A percentile compares a stretch with the other conserved stretches of the same genome.
Evolutionary conservation across 2,113 vertebrate species (phyloP).

Genomic region (Aspidoscelis tigris): DNA sequence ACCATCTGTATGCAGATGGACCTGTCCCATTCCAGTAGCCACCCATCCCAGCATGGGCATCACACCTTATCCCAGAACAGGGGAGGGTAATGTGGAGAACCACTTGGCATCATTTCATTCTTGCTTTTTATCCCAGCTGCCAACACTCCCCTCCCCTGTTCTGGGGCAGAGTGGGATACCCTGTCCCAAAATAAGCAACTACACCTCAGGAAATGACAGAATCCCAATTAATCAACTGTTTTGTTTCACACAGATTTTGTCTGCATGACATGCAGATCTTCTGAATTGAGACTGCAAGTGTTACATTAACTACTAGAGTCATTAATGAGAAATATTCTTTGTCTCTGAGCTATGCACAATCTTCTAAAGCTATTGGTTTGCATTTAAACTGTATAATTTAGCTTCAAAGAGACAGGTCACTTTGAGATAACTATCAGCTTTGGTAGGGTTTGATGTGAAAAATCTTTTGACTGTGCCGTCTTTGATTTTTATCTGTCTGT

Average conservation of each 20-base stretch:
- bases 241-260: background rate
- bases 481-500: constrained; percentile 32
- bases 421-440: constrained; percentile 27
- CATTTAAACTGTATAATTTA: constrained; percentile 24
- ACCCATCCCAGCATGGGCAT: too few relatives aligned
- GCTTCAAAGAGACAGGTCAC: constrained; percentile 22
- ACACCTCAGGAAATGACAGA: too few relatives aligned
- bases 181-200: too few relatives aligned
- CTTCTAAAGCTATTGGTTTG: background rate
- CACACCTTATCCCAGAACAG: too few relatives aligned
- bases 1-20: too few relatives aligned
- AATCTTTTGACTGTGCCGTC: background rate
- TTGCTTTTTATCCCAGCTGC: too few relatives aligned
- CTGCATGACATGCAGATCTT: background rate
- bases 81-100: too few relatives aligned
- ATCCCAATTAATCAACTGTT: too few relatives aligned
- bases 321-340: constrained; percentile 3
- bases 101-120: too few relatives aligned
- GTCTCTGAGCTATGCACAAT: background rate
- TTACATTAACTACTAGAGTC: background rate
- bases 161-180: too few relatives aligned
- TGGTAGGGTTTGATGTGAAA: constrained; percentile 8
- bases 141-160: too few relatives aligned
- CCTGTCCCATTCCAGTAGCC: too few relatives aligned
- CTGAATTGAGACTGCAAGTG: background rate